Evolutionary conservation across 2,888 invertebrate species (phyloP), one percentile per base, ranked within the genome.

Genomic region (Cheilosia pagana): DNA sequence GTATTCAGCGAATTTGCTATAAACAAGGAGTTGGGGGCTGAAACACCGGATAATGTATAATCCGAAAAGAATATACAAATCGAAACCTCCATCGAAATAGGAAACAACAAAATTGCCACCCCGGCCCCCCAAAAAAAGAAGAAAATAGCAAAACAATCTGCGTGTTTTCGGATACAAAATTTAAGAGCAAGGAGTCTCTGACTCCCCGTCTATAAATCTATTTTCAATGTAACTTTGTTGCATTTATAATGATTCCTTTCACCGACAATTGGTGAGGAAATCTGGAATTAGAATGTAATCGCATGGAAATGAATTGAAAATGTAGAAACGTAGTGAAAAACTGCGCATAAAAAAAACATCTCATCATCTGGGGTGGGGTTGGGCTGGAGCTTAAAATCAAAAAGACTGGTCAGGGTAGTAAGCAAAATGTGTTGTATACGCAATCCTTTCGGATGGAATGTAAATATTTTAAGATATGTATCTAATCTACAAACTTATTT

Each of bases 171-270:
- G 16, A 16, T n/a, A 43, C 3, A 12, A 12, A 12, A 35, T 35
- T 35, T 12, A 35, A 16, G 43, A 45, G 43, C 7, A 45, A 45
- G n/a, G 2, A 43, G 21, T 21, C 0, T 31, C 31, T 8, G 31
- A 35, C 10, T 35, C 28, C 28, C 1, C 0, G 35, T 12, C 10
- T 35, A 35, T 35, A 35, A 35, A 35, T 35, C 3, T 35, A 35
- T 35, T 35, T 35, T 35, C 35, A 12, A 35, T 35, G 35, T 35
- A 35, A 12, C 35, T 35, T 35, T 35, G 35, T 35, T 48, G 48
- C 48, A 48, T 48, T 48, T 48, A 48, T 23, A 48, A 48, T 48
- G 48, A 48, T 48, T 48, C 23, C 10, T 21, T 48, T 45, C 23
- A 3, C 12, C 10, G 4, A 12, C 10, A 21, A 48, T 48, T 48